Conservation (phyloP, 2,797 vertebrate genomes). For the Epinephelus coioides region DNA sequence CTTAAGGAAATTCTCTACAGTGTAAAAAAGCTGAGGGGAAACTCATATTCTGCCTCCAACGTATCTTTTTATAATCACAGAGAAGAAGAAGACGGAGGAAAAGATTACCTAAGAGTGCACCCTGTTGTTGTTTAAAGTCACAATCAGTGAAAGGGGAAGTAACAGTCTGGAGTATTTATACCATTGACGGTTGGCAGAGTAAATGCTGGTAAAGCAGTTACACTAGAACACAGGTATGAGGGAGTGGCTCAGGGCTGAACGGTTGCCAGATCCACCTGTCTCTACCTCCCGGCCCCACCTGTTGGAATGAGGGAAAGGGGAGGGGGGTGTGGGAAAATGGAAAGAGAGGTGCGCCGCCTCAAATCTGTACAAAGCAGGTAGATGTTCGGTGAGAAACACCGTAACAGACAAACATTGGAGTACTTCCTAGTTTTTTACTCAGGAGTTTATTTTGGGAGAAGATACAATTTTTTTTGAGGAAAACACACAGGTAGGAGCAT, state of each 20-base stretch:
- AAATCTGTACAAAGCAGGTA: constrained; percentile 15
- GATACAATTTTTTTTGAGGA: not conserved
- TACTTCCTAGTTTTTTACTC: not conserved
- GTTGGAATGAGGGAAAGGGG: constrained; percentile 51
- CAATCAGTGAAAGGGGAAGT: constrained; percentile 2
- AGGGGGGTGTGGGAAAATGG: constrained; percentile 28
- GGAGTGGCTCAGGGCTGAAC: constrained; percentile 76
- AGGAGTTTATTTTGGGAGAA: not conserved
- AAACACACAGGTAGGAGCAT: constrained; percentile 31
- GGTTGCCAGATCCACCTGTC: constrained; percentile 79
- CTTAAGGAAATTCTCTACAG: not conserved
- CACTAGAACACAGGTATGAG: constrained; percentile 73
- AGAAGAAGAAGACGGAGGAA: not conserved
- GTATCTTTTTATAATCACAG: not conserved
- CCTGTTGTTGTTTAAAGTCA: not conserved
- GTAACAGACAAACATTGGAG: not conserved
- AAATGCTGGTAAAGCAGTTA: constrained; percentile 49
- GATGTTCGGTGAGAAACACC: not conserved
- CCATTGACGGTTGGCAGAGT: constrained; percentile 46
- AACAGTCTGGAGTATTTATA: not conserved
- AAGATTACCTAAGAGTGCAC: not conserved
- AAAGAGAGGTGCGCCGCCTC: constrained; percentile 34
- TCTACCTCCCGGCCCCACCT: constrained; percentile 74
- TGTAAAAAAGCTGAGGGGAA: not conserved
- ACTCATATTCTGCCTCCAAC: not conserved